Evolutionary conservation across 2,113 vertebrate genomes (phyloP).

Genomic region (Hymenochirus boettgeri): DNA sequence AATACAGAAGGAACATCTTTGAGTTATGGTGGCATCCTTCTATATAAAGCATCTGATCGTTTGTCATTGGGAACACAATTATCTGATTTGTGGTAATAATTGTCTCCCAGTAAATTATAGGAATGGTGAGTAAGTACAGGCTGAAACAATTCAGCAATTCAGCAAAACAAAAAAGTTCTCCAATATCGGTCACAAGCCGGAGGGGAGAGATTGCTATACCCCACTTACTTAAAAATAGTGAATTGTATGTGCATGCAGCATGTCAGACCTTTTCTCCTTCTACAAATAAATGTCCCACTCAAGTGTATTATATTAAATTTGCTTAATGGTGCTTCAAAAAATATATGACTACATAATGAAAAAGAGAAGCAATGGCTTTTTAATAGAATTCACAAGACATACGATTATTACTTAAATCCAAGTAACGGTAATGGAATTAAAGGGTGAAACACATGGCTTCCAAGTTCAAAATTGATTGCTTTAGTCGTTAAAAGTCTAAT

Average conservation of each 20-base stretch:
- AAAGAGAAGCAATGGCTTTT: neutral
- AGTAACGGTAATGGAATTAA: constrained; percentile 9
- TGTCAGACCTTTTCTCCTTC: constrained; percentile 10
- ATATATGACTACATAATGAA: constrained; percentile 7
- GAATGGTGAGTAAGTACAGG: no score
- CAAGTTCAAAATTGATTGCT: constrained; percentile 30
- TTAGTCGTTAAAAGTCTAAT: constrained; percentile 6
- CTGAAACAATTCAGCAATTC: no score
- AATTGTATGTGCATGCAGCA: neutral
- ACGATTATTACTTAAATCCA: constrained; percentile 8
- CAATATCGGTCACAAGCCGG: neutral
- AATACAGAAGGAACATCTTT: no score
- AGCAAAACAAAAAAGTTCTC: no score
- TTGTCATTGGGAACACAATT: no score
- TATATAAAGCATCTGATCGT: no score
- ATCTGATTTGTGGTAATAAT: no score
- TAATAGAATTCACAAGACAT: constrained; percentile 15
- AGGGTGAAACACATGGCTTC: constrained; percentile 23
- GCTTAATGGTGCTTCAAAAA: constrained; percentile 9
- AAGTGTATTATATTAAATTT: constrained; percentile 13
- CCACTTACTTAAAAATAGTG: neutral
- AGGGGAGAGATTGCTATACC: no score
- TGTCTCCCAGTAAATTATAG: no score
- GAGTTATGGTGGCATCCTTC: no score
- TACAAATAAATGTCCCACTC: constrained; percentile 17